A percentile compares a stretch with the other conserved stretches of the same genome.
Evolutionary conservation across 2,888 invertebrate species (phyloP).

Genomic region (Chloroclystis v-ata): DNA sequence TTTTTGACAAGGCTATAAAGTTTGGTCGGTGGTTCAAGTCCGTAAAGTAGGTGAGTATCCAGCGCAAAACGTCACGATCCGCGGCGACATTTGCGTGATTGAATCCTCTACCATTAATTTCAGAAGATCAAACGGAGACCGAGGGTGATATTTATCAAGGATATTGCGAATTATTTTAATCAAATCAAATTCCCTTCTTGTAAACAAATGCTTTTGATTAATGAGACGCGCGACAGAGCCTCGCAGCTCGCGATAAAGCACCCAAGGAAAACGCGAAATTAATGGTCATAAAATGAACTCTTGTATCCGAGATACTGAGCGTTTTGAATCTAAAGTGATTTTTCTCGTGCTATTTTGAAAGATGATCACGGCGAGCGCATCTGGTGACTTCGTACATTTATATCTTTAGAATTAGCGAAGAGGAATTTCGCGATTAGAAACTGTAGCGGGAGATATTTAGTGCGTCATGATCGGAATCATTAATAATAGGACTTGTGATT

Average conservation of each 20-base stretch:
- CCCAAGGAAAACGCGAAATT: slow-evolving; percentile 75
- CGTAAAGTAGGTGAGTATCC: too few relatives aligned
- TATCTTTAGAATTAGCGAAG: slow-evolving; percentile 53
- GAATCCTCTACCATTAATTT: slow-evolving; percentile 77
- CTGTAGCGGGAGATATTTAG: slow-evolving; percentile 66
- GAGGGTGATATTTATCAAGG: slow-evolving; percentile 79
- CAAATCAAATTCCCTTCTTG: slow-evolving; percentile 79
- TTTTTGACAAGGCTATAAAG: too few relatives aligned
- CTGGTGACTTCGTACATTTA: slow-evolving; percentile 70
- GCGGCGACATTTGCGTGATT: slow-evolving; percentile 70
- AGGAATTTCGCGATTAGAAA: slow-evolving; percentile 63
- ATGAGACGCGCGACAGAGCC: slow-evolving; percentile 77
- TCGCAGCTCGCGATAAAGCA: slow-evolving; percentile 76
- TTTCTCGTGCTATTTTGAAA: slow-evolving; percentile 69
- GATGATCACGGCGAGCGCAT: slow-evolving; percentile 67
- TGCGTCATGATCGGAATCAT: slow-evolving; percentile 73
- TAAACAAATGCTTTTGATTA: slow-evolving; percentile 79
- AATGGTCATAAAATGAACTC: slow-evolving; percentile 79
- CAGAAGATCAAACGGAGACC: slow-evolving; percentile 76
- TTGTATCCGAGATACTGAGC: slow-evolving; percentile 76
- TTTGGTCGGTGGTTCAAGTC: too few relatives aligned
- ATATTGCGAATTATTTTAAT: slow-evolving; percentile 79
- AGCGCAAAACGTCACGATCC: slow-evolving; percentile 45
- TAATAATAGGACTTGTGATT: slow-evolving; percentile 77
- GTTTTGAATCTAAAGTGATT: slow-evolving; percentile 74